Conservation (phyloP, 2,797 vertebrate genomes). For the Sphaeramia orbicularis region DNA sequence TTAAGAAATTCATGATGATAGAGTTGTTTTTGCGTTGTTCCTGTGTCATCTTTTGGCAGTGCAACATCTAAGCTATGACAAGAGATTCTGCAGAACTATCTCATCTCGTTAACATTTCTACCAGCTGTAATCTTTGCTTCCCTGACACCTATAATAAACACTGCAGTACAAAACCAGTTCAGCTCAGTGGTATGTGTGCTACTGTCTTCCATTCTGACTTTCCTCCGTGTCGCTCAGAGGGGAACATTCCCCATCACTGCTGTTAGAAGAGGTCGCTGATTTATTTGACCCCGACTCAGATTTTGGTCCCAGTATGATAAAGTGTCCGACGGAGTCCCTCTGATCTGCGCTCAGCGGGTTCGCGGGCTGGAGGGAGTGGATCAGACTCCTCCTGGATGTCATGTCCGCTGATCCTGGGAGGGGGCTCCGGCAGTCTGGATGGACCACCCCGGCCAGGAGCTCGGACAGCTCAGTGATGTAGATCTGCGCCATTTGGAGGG, state of each 20-base stretch:
- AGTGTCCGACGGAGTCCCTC: slow-evolving; percentile 68
- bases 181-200: slow-evolving; percentile 20
- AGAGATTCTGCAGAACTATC: slow-evolving; percentile 5
- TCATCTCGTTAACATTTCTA: slow-evolving; percentile 17
- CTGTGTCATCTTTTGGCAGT: slow-evolving; percentile 36
- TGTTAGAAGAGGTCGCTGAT: slow-evolving; percentile 61
- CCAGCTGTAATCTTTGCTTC: slow-evolving; percentile 25
- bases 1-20: slow-evolving; percentile 16
- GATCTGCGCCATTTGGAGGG: slow-evolving; percentile 90
- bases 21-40: slow-evolving; percentile 1
- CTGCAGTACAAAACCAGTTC: slow-evolving; percentile 1
- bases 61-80: slow-evolving; percentile 48
- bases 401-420: slow-evolving; percentile 53
- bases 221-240: slow-evolving; percentile 86
- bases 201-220: slow-evolving; percentile 69
- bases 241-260: slow-evolving; percentile 86
- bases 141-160: slow-evolving; percentile 1
- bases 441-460: slow-evolving; percentile 81
- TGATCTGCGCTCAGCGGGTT: slow-evolving; percentile 53
- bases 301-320: slow-evolving; percentile 76
- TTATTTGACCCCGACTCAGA: slow-evolving; percentile 66
- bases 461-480: slow-evolving; percentile 89
- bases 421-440: slow-evolving; percentile 67
- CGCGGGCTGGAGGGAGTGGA: slow-evolving; percentile 57
- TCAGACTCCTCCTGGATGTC: slow-evolving; percentile 60